A percentile compares a stretch with the other conserved stretches of the same genome.
These are phyloP conservation scores for Papilio gigon DNA, from an alignment of 2,888 invertebrate genomes.

Conservation along the genomic window DNA sequence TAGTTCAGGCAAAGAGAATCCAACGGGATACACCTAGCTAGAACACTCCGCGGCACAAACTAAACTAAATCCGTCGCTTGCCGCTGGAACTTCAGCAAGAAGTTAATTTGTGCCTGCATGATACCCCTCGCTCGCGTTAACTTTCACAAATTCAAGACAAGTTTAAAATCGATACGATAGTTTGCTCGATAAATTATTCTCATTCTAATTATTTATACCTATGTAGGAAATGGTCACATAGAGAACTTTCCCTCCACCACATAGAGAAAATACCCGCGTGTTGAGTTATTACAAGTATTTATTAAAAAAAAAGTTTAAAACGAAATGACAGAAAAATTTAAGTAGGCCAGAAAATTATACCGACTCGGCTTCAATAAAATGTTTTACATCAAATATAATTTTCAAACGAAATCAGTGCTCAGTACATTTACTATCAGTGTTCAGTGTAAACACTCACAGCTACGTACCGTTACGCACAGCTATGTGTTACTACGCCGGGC, in stretches of 20 bases:
- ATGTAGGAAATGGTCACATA: too few species aligned
- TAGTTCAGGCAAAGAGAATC: background rate
- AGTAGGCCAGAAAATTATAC: too few species aligned
- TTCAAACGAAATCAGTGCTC: background rate
- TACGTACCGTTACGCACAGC: background rate
- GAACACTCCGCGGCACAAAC: conserved; percentile 11
- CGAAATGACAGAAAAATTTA: too few species aligned
- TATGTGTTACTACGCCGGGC: background rate
- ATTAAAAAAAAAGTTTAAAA: too few species aligned
- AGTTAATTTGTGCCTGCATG: conserved; percentile 21
- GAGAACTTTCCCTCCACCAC: too few species aligned
- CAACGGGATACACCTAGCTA: background rate
- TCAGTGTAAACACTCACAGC: too few species aligned
- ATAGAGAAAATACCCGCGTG: too few species aligned
- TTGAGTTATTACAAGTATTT: too few species aligned
- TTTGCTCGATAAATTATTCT: background rate
- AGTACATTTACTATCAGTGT: too few species aligned
- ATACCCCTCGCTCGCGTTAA: conserved; percentile 2
- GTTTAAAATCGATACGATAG: conserved; percentile 1
- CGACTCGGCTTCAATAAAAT: conserved; percentile 1
- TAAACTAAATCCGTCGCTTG: conserved; percentile 13
- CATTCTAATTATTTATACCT: conserved; percentile 1
- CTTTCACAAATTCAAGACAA: conserved; percentile 4
- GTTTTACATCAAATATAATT: conserved; percentile 15
- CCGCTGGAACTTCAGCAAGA: conserved; percentile 11